phyloP scores from a whole-genome alignment of 2,888 invertebrate species.

The Pegoplata infirma region DNA sequence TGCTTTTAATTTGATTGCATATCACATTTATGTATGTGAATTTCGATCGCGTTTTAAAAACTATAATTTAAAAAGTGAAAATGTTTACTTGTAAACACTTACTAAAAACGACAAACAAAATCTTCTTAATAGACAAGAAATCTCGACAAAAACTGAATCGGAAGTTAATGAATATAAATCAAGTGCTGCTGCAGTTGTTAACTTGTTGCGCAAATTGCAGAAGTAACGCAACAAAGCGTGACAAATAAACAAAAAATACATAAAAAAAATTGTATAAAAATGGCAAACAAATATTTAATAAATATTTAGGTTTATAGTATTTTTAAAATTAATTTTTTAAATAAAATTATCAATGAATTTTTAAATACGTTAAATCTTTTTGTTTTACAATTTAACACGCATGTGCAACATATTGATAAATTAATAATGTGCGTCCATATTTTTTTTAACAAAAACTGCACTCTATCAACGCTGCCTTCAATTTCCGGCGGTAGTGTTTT shows the following conservation, averaged over 20 bases:
- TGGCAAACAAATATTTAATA: conserved; percentile 14
- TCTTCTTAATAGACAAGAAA: conserved; percentile 3
- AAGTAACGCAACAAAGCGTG: conserved; percentile 51
- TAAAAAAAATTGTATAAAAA: conserved; percentile 1
- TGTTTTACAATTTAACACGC: neutral
- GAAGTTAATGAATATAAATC: conserved; percentile 38
- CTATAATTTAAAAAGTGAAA: conserved; percentile 47
- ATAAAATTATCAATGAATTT: neutral
- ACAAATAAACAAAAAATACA: conserved; percentile 12
- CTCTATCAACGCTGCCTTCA: conserved; percentile 49
- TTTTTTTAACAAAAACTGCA: conserved; percentile 32
- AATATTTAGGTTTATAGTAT: conserved; percentile 3
- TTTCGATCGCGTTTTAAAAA: neutral
- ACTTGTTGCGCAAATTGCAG: conserved; percentile 35
- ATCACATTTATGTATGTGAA: neutral
- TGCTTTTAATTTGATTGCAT: no score
- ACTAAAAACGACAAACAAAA: conserved; percentile 15
- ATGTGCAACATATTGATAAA: neutral
- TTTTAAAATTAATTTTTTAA: neutral
- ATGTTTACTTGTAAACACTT: conserved; percentile 29
- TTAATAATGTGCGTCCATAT: neutral
- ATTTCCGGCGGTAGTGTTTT: conserved; percentile 52
- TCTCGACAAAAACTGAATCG: conserved; percentile 35
- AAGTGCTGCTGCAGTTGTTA: conserved; percentile 16
- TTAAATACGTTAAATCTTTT: neutral